Evolutionary conservation across 2,113 vertebrate genomes (phyloP).

Genomic region (Centropristis striata): DNA sequence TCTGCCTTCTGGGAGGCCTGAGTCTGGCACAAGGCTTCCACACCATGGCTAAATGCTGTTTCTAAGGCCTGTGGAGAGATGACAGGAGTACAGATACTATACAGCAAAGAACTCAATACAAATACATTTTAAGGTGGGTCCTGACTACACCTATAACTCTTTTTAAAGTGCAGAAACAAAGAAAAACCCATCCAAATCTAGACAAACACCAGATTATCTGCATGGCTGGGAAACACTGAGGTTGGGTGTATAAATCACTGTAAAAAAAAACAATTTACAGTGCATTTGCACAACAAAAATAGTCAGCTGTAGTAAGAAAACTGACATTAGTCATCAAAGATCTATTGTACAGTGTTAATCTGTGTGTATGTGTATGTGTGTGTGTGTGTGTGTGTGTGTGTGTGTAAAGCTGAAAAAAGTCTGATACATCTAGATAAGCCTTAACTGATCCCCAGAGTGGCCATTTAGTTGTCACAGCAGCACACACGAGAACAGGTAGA

Average conservation of each 20-base stretch:
- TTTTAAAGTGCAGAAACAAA: not conserved
- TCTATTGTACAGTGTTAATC: not conserved
- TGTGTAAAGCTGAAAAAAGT: not conserved
- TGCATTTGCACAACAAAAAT: not conserved
- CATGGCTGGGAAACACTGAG: too few relatives aligned
- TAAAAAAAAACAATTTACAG: not conserved
- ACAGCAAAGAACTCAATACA: not conserved
- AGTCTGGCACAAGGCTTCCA: constrained; percentile 62
- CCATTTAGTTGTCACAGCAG: too few relatives aligned
- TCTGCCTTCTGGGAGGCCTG: constrained; percentile 44
- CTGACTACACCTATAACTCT: not conserved
- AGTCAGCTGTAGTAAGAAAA: not conserved
- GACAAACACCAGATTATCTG: too few relatives aligned
- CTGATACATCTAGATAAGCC: too few relatives aligned
- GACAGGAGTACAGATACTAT: not conserved
- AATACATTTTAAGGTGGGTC: not conserved
- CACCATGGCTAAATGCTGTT: constrained; percentile 33
- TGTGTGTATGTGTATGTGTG: not conserved
- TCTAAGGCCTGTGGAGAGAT: constrained; percentile 55
- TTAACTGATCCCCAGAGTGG: too few relatives aligned
- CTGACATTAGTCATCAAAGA: not conserved
- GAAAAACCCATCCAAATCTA: not conserved
- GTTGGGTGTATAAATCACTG: too few relatives aligned
- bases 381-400: not conserved
- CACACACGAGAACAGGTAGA: too few relatives aligned